Evolutionary conservation across 2,113 vertebrate genomes (phyloP).

Genomic region (Cephalopholis sonnerati): DNA sequence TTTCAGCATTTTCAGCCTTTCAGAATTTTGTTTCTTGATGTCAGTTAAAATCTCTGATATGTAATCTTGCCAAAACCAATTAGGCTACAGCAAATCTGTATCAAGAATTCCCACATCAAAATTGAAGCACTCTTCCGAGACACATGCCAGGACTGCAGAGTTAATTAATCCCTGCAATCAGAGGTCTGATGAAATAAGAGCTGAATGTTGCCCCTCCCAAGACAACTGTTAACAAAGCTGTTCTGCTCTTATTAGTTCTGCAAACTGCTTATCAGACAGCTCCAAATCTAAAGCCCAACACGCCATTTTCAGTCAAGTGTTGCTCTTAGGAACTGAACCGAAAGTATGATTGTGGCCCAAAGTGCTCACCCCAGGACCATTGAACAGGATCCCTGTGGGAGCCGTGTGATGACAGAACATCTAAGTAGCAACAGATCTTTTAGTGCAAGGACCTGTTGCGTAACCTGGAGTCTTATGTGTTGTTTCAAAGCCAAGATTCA

Average conservation of each 20-base stretch:
- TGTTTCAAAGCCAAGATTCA: background rate
- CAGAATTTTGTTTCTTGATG: conserved; percentile 76
- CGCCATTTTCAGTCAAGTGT: conserved; percentile 29
- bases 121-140: conserved; percentile 68
- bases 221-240: conserved; percentile 69
- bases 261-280: conserved; percentile 69
- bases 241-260: conserved; percentile 66
- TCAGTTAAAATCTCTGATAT: conserved; percentile 78
- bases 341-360: conserved; percentile 32
- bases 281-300: conserved; percentile 42
- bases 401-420: conserved; percentile 3
- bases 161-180: conserved; percentile 80
- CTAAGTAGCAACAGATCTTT: background rate
- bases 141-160: conserved; percentile 53
- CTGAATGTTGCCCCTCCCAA: conserved; percentile 66
- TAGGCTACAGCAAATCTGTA: conserved; percentile 77
- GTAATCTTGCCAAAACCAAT: conserved; percentile 85
- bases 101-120: conserved; percentile 72
- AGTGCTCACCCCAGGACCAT: background rate
- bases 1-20: conserved; percentile 55
- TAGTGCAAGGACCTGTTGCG: background rate
- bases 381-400: background rate
- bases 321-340: conserved; percentile 5
- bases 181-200: conserved; percentile 70
- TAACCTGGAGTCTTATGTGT: too few relatives aligned